Base-by-base conservation (phyloP, 2,113 vertebrate species). In the Conger conger region DNA sequence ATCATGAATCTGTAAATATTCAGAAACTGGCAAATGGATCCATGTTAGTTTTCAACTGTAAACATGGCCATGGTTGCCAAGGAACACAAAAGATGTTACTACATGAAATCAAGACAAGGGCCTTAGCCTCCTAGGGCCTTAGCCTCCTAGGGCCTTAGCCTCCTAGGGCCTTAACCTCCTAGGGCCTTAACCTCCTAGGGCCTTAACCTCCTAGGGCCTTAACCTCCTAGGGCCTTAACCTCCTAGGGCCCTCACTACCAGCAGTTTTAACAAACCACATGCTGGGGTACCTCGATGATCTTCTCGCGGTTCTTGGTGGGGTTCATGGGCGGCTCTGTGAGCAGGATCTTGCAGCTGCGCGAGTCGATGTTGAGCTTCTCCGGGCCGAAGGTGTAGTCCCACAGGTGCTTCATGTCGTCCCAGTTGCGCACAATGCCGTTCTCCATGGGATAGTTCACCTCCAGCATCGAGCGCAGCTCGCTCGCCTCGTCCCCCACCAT, bases 401-500 rank as follows among this genome's bases (percentile, higher is more conserved):
- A 97, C 84, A 97, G 93, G 88, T 97, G 96, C 54, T 96, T 96
- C 96, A 97, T 97, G 79, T 97, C 97, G 81, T 97, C 97, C 97
- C 97, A 97, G 87, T 97, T 97, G 30, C 96, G 94, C 45, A 97
- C 97, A 0, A 97, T 97, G 87, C 97, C 97, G 16, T 97, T 97
- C 91, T 97, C 97, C 97, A 97, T 97, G 0, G 97, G 97, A 18
- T 97, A 97, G 89, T 97, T 97, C 86, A 97, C 97, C 91, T 97
- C 97, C 92, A 97, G 93, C 97, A 97, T 97, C 0, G 96, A 97
- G 20, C 97, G 95, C 5, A 97, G 86, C 78, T 97, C 97, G 81
- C 96, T 97, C 54, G 96, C 97, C 88, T 97, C 97, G 83, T 97
- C 96, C 2, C 97, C 97, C 88, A 97, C 97, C 97, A 97, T 97